These are phyloP conservation scores for Heliothis peltigera DNA, from an alignment of 2,888 invertebrate genomes.

Conservation along the genomic window DNA sequence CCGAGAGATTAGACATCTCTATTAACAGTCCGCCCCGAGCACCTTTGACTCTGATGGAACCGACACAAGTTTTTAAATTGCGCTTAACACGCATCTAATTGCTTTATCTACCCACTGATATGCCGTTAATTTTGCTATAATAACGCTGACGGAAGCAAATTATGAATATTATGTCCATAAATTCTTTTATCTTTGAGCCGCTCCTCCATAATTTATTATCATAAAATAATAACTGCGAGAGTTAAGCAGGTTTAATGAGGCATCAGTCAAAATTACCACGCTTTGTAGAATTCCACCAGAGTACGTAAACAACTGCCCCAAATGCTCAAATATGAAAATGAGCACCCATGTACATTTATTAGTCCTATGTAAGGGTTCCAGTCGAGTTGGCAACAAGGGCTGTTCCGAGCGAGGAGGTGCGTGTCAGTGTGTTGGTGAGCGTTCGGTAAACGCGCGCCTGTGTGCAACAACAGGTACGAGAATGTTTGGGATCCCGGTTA, in stretches of 20 bases:
- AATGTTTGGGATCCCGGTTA: conserved; percentile 31
- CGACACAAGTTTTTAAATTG: conserved; percentile 65
- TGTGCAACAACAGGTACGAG: conserved; percentile 51
- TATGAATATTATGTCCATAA: conserved; percentile 78
- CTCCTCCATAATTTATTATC: conserved; percentile 77
- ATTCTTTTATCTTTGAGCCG: conserved; percentile 75
- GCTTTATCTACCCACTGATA: conserved; percentile 70
- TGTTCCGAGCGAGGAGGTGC: conserved; percentile 63
- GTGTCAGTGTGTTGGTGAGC: conserved; percentile 56
- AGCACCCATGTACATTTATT: conserved; percentile 66
- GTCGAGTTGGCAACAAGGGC: conserved; percentile 71
- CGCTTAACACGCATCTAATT: conserved; percentile 67
- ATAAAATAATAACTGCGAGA: conserved; percentile 79
- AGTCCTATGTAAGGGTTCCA: conserved; percentile 73
- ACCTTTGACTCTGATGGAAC: conserved; percentile 53
- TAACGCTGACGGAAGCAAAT: conserved; percentile 71
- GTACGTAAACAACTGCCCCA: conserved; percentile 66
- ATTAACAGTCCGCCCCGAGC: conserved; percentile 68
- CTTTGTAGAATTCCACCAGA: conserved; percentile 66
- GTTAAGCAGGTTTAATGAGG: conserved; percentile 80
- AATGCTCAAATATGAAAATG: conserved; percentile 68
- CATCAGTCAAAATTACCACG: conserved; percentile 74
- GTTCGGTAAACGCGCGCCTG: conserved; percentile 32
- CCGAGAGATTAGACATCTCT: conserved; percentile 76
- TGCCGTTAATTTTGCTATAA: conserved; percentile 75